Conservation (phyloP, 1,140 invertebrate genomes). For the Nephila pilipes region DNA sequence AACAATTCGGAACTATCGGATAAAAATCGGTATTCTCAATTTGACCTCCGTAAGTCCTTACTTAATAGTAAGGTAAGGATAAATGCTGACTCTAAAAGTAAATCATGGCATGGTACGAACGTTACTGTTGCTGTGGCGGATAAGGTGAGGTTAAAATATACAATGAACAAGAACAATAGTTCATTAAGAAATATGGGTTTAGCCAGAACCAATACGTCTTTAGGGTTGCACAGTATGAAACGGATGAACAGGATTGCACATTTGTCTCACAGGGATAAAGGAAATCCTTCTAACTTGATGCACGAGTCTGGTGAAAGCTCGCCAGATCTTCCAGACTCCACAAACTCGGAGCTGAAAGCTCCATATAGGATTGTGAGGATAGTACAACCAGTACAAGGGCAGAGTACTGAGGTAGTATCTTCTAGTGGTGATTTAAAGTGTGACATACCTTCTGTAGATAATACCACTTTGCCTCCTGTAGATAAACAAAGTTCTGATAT, state of each 20-base stretch:
- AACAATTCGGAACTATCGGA: slow-evolving; percentile 17
- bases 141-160: slow-evolving; percentile 67
- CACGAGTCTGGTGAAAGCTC: background rate
- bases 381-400: background rate
- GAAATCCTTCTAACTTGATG: slow-evolving; percentile 43
- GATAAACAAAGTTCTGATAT: background rate
- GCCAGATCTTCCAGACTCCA: slow-evolving; percentile 41
- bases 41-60: slow-evolving; percentile 21
- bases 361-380: background rate
- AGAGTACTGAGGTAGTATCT: background rate
- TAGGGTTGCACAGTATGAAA: slow-evolving; percentile 65
- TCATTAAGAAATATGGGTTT: slow-evolving; percentile 69
- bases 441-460: background rate
- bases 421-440: background rate
- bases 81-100: slow-evolving; percentile 27
- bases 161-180: slow-evolving; percentile 66
- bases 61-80: slow-evolving; percentile 22
- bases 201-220: slow-evolving; percentile 65
- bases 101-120: slow-evolving; percentile 64
- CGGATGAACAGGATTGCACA: slow-evolving; percentile 48
- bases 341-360: slow-evolving; percentile 44
- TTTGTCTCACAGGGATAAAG: slow-evolving; percentile 16
- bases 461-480: background rate
- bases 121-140: slow-evolving; percentile 63
- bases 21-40: slow-evolving; percentile 34